Evolutionary conservation across 2,113 vertebrate species (phyloP).

Genomic region (Gallinago media): DNA sequence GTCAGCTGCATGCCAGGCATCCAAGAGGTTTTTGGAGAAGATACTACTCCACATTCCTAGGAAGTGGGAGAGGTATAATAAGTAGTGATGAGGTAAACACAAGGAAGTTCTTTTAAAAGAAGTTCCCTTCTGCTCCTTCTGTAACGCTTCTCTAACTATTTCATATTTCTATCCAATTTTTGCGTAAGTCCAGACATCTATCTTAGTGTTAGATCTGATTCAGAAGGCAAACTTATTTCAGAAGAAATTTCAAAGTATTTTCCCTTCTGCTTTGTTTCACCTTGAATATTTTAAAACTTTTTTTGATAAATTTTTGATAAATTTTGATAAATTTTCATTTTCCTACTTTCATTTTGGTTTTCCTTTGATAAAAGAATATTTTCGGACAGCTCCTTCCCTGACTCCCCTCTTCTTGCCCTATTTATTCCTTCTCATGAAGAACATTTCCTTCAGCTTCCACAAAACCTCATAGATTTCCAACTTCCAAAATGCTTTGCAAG

Average conservation of each 20-base stretch:
- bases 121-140: background rate
- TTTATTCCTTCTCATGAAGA: background rate
- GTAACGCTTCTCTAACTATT: background rate
- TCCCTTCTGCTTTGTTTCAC: background rate
- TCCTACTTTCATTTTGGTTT: background rate
- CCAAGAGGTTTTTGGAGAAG: conserved; percentile 77
- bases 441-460: background rate
- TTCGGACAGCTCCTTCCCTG: background rate
- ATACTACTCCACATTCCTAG: conserved; percentile 77
- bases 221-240: background rate
- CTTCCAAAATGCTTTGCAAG: background rate
- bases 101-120: background rate
- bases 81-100: background rate
- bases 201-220: background rate
- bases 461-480: background rate
- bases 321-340: background rate
- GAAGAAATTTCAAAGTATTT: background rate
- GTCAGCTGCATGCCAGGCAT: conserved; percentile 71
- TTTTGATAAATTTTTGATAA: background rate
- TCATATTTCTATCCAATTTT: background rate
- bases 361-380: background rate
- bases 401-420: background rate
- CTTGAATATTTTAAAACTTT: background rate
- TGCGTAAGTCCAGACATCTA: background rate
- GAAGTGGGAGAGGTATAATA: background rate